Base-by-base conservation (phyloP, 2,888 invertebrate species). In the Drosophila barbarae region DNA sequence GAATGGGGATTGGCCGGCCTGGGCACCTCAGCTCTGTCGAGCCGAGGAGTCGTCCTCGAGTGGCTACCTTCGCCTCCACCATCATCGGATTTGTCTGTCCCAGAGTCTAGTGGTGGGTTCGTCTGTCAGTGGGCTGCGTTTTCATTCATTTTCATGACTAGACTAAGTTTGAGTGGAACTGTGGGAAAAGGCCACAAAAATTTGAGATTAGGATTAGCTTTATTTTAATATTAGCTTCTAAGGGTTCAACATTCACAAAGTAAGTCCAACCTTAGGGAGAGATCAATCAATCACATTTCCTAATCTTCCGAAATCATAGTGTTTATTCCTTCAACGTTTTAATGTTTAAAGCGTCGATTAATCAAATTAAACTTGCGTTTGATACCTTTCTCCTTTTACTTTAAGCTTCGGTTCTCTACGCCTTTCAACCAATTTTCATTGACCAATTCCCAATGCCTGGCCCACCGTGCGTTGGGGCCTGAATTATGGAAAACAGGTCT, bases 401-500 rank as follows among this genome's bases (percentile, higher is more conserved):
- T 10, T 13, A 0, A 34, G 26, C 8, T 5, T 21, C 1, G 21
- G 32, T 34, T 49, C 10, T 32, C 47, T 9, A 34, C 15, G 6
- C 32, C 41, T 23, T 34, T 53, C 8, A 32, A 7, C 4, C 8
- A 3, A 26, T 49, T 51, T 51, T 34, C 39, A 5, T 9, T 9
- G 8, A 23, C 18, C 23, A 6, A 50, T 42, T 50, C 49, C 28
- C 30, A 10, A 21, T 28, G 10, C 21, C 10, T 38, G 32, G 15
- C 32, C 47, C 56, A 64, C 64, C 10, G 64, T 66, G 55, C 54
- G 26, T 41, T 58, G 66, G 41, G 61, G 74, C 55, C 73, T 75
- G 71, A 71, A 63, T 78, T 80, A 82, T 79, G 77, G 75, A 82
- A 79, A 82, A 80, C 79, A 80, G 79, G 79, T 80, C 80, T 78